phyloP scores from a whole-genome alignment of 1,140 invertebrate genomes.

The Pachyrhynchus sulphureomaculatus region DNA sequence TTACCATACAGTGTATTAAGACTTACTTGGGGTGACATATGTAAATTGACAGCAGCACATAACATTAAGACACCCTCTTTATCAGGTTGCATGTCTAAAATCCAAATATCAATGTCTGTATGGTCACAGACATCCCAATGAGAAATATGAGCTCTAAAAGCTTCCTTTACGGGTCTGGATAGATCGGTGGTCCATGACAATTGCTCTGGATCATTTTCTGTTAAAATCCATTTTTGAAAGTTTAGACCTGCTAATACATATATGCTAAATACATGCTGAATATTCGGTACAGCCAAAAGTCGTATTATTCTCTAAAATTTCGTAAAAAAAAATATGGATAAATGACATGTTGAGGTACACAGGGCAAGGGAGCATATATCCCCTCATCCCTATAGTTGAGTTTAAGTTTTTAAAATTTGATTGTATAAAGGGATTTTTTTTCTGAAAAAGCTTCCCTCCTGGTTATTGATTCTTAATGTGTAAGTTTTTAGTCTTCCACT shows the following conservation, averaged over 20 bases:
- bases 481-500: too few species aligned
- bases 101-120: slow-evolving; percentile 53
- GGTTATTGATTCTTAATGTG: too few species aligned
- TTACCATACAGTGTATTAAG: too few species aligned
- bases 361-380: too few species aligned
- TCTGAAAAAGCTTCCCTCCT: too few species aligned
- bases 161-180: slow-evolving; percentile 61
- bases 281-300: slow-evolving; percentile 54
- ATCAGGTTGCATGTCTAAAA: slow-evolving; percentile 73
- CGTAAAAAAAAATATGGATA: neutral
- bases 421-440: too few species aligned
- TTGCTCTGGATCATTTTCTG: slow-evolving; percentile 58
- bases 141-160: slow-evolving; percentile 60
- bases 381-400: too few species aligned
- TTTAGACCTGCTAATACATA: slow-evolving; percentile 67
- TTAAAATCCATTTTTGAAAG: slow-evolving; percentile 67
- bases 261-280: slow-evolving; percentile 57
- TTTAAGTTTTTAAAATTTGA: too few species aligned
- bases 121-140: slow-evolving; percentile 58
- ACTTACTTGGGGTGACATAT: slow-evolving; percentile 59
- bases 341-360: too few species aligned
- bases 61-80: slow-evolving; percentile 71
- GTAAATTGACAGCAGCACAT: slow-evolving; percentile 68
- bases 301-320: slow-evolving; percentile 62
- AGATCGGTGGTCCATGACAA: slow-evolving; percentile 67